Evolutionary conservation across 2,113 vertebrate genomes (phyloP).

Genomic region (Gadus macrocephalus): DNA sequence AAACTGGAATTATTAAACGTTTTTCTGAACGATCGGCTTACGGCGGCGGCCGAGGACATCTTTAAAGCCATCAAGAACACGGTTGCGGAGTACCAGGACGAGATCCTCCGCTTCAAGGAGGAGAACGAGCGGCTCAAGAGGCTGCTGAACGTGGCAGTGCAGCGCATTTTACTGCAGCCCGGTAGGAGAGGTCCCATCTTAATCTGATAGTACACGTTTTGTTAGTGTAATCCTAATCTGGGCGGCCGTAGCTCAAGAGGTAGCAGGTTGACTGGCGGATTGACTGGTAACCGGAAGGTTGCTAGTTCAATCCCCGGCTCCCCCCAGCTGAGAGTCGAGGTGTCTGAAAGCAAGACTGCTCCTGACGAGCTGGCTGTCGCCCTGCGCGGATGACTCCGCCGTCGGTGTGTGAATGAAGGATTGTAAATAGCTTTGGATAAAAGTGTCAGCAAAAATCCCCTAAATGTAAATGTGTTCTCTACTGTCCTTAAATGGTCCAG

Average conservation of each 20-base stretch:
- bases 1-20: conserved; percentile 57
- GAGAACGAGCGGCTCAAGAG: conserved; percentile 59
- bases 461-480: neutral
- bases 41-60: conserved; percentile 56
- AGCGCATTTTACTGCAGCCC: conserved; percentile 57
- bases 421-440: too few species aligned
- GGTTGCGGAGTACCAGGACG: conserved; percentile 54
- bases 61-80: conserved; percentile 56
- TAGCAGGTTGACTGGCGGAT: too few species aligned
- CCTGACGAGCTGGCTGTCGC: too few species aligned
- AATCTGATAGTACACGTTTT: neutral
- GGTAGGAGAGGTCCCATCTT: conserved; percentile 25
- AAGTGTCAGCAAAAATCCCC: too few species aligned
- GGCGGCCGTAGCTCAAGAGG: too few species aligned
- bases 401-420: too few species aligned
- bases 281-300: too few species aligned
- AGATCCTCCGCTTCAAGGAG: conserved; percentile 52
- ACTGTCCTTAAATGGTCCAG: neutral
- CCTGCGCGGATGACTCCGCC: too few species aligned
- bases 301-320: too few species aligned
- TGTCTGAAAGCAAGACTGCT: neutral
- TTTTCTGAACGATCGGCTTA: conserved; percentile 62
- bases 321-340: too few species aligned
- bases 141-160: conserved; percentile 56
- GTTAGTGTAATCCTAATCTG: neutral